Conservation (phyloP, 2,113 vertebrate species). For the Cochlearius cochlearius region DNA sequence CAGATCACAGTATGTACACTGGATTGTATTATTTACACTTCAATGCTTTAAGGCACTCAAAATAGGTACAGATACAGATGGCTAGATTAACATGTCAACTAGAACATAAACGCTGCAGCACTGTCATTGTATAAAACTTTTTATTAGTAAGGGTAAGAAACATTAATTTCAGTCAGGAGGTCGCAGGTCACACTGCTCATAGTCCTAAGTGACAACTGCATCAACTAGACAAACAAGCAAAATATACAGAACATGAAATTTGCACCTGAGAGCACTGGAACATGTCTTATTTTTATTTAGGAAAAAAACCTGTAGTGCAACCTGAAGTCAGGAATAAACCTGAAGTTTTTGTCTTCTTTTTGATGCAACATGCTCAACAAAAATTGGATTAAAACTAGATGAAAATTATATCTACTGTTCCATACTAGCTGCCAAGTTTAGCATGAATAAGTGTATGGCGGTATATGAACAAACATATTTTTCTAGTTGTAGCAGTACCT, state of each 20-base stretch:
- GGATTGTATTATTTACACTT: background rate
- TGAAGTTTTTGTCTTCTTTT: background rate
- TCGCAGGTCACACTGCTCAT: background rate
- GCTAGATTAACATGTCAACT: background rate
- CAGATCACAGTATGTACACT: background rate
- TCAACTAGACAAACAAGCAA: background rate
- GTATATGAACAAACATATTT: background rate
- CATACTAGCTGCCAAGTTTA: constrained; percentile 17
- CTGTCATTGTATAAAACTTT: background rate
- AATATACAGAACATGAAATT: background rate
- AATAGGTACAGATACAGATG: background rate
- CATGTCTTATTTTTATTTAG: background rate
- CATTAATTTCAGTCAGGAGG: background rate
- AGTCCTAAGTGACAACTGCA: background rate
- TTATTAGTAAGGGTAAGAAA: constrained; percentile 45
- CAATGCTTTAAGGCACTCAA: background rate
- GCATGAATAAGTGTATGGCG: background rate
- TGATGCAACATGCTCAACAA: background rate
- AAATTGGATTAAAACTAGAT: background rate
- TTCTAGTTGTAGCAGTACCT: background rate
- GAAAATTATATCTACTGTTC: background rate
- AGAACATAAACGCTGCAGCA: constrained; percentile 22
- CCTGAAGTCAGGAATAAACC: background rate
- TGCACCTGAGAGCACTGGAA: constrained; percentile 47
- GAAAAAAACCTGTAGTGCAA: background rate